phyloP scores from a whole-genome alignment of 2,797 vertebrate species.

The Micropoecilia bifurca region DNA sequence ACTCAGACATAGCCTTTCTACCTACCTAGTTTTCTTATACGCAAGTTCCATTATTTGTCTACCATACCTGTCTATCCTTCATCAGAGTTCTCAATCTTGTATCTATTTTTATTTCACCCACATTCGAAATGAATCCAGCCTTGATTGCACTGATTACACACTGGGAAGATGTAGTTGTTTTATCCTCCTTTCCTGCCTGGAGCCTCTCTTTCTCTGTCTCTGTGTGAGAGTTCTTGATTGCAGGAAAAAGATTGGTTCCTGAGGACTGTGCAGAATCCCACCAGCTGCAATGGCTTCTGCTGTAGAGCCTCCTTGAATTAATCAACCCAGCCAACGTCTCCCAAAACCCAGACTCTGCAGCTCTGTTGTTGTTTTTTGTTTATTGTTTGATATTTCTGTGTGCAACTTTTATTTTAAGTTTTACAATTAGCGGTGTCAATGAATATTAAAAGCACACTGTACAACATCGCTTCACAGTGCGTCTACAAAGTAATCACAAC shows the following conservation, averaged over 20 bases:
- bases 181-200: not conserved
- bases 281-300: not conserved
- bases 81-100: not conserved
- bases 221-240: conserved; percentile 3
- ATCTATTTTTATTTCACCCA: not conserved
- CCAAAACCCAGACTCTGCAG: not conserved
- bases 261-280: not conserved
- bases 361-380: not conserved
- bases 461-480: not conserved
- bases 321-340: not conserved
- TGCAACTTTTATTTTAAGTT: not conserved
- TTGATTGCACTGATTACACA: not conserved
- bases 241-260: conserved; percentile 1
- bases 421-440: not conserved
- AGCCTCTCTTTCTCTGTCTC: not conserved
- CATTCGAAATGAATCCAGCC: not conserved
- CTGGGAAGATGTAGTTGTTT: not conserved
- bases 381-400: not conserved
- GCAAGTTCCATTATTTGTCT: not conserved
- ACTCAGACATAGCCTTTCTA: not conserved
- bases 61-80: not conserved
- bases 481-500: too few species aligned
- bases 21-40: not conserved
- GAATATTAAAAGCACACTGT: not conserved
- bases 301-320: not conserved